Evolutionary conservation across 2,797 vertebrate species (phyloP), one percentile per base, ranked within the genome.

Genomic region (Lutjanus argentimaculatus): DNA sequence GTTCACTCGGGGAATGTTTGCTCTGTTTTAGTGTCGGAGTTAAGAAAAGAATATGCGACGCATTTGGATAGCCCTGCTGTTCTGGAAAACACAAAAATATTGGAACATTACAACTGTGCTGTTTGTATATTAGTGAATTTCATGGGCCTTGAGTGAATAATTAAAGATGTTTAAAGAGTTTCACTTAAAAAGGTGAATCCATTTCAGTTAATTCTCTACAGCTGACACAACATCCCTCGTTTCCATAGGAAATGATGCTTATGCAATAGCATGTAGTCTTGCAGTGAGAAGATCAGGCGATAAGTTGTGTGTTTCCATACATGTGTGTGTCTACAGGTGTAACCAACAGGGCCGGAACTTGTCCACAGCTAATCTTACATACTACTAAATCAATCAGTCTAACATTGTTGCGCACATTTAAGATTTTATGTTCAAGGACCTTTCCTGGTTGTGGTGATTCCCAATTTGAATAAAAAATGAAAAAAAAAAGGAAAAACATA

Each of bases 1-100:
- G 67, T 69, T 80, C 79, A 75, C 73, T 36, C 40, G 14, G 78
- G 57, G 70, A 80, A 45, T 66, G 73, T 79, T 85, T 87, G 70
- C 43, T 57, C 59, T 42, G 62, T 66, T 68, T 78, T 66, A 75
- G 69, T 74, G 77, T 76, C 14, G 16, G 59, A 73, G 67, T 69
- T 58, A 64, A 45, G 57, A 46, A 17, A 72, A 75, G 36, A 82
- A 65, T 74, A 78, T 51, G 58, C 19, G 14, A 59, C 8, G 11
- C 72, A 17, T 86, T 75, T 80, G 21, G 49, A 68, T 4, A 61
- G 13, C 21, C 19, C 45, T 19, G 40, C 66, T 77, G 64, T 30
- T 25, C n/a, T 25, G 36, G 49, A 67, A 75, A 68, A 75, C 42
- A 56, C 1, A 14, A 70, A 25, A 67, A 59, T 55, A 67, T 11